Conservation (phyloP, 2,113 vertebrate genomes). For the Antechinus flavipes region DNA sequence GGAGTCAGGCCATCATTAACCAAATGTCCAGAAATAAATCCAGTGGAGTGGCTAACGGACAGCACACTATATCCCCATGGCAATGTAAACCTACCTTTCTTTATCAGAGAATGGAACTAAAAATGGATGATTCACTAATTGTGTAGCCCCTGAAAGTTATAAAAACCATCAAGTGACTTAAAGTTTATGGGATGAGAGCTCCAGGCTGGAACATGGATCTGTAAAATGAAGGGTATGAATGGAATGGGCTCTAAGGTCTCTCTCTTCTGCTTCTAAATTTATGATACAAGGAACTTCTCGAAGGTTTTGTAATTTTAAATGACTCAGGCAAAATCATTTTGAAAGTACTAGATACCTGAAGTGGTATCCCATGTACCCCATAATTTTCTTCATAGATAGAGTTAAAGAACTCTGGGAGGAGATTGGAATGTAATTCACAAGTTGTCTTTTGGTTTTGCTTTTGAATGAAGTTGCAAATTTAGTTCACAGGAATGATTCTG, state of each 20-base stretch:
- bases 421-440: not conserved
- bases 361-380: not conserved
- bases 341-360: not conserved
- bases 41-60: not conserved
- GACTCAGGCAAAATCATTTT: not conserved
- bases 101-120: not conserved
- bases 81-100: not conserved
- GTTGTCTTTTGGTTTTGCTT: not conserved
- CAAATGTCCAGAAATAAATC: not conserved
- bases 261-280: not conserved
- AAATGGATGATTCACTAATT: not conserved
- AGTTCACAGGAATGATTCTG: not conserved
- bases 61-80: not conserved
- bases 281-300: not conserved
- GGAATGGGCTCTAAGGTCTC: not conserved
- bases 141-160: not conserved
- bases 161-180: not conserved
- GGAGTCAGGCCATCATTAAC: constrained; percentile 1
- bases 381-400: not conserved
- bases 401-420: not conserved
- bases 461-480: not conserved
- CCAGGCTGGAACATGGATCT: not conserved
- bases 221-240: not conserved
- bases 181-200: not conserved
- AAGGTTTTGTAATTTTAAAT: not conserved